Evolutionary conservation across 1,140 invertebrate species (phyloP).

Genomic region (Stegodyphus dumicola): DNA sequence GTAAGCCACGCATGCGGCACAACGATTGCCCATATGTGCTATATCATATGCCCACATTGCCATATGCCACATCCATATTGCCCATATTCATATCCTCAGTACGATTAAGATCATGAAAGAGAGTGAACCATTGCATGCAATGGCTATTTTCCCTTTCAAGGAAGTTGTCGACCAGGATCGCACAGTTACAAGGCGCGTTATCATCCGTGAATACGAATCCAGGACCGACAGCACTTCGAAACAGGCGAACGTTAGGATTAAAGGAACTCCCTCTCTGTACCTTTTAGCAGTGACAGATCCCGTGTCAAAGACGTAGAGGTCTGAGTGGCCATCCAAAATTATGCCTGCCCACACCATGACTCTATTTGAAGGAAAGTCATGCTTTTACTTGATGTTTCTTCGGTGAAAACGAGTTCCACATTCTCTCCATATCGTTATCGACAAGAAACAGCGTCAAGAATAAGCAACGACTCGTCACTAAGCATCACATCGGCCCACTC

Average conservation of each 20-base stretch:
- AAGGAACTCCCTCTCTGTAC: conserved; percentile 9
- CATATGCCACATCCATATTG: background rate
- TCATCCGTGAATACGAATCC: conserved; percentile 15
- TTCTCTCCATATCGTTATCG: conserved; percentile 11
- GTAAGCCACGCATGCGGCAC: background rate
- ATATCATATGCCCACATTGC: background rate
- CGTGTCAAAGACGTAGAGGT: conserved; percentile 3
- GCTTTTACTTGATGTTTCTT: background rate
- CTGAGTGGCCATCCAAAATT: background rate
- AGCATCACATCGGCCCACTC: conserved; percentile 2
- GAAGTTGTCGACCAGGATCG: too few relatives aligned
- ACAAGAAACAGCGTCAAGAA: background rate
- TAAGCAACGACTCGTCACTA: background rate
- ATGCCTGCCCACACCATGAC: conserved; percentile 9
- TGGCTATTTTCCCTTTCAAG: background rate
- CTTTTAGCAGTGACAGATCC: background rate
- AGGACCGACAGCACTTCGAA: conserved; percentile 4
- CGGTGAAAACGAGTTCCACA: background rate
- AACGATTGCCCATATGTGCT: background rate
- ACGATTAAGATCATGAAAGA: conserved; percentile 12
- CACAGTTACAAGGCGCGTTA: background rate
- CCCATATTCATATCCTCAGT: background rate
- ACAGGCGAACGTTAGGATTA: background rate
- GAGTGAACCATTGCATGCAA: background rate
- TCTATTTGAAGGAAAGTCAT: background rate